phyloP scores from a whole-genome alignment of 2,888 invertebrate genomes.

The Limenitis camilla region DNA sequence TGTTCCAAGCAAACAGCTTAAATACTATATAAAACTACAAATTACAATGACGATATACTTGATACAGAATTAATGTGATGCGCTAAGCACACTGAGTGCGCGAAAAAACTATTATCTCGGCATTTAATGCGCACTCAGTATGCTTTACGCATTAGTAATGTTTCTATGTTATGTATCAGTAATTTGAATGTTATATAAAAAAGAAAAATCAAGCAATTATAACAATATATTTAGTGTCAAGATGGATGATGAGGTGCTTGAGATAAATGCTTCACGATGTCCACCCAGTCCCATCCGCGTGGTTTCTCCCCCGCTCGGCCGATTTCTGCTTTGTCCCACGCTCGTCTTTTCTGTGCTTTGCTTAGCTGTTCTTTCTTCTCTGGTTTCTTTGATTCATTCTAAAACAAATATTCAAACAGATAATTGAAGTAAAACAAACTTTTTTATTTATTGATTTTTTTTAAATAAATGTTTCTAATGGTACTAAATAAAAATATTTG shows the following conservation, averaged over 20 bases:
- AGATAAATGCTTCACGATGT: constrained; percentile 95
- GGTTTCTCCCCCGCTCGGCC: constrained; percentile 85
- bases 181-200: neutral
- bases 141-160: too few species aligned
- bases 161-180: too few species aligned
- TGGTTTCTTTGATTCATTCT: constrained; percentile 70
- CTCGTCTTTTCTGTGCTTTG: constrained; percentile 92
- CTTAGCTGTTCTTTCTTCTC: constrained; percentile 89
- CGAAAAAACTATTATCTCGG: too few species aligned
- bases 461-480: too few species aligned
- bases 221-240: constrained; percentile 34
- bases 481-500: too few species aligned
- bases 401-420: constrained; percentile 22
- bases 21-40: too few species aligned
- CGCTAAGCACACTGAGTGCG: too few species aligned
- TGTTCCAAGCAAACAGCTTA: too few species aligned
- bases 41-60: too few species aligned
- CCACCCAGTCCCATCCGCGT: constrained; percentile 96
- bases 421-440: neutral
- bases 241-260: constrained; percentile 73
- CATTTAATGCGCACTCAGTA: too few species aligned
- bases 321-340: constrained; percentile 88
- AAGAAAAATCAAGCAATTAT: neutral
- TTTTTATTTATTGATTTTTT: too few species aligned
- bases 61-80: too few species aligned